A percentile compares a stretch with the other conserved stretches of the same genome.
phyloP scores from a whole-genome alignment of 2,797 vertebrate species.

The Epinephelus coioides region DNA sequence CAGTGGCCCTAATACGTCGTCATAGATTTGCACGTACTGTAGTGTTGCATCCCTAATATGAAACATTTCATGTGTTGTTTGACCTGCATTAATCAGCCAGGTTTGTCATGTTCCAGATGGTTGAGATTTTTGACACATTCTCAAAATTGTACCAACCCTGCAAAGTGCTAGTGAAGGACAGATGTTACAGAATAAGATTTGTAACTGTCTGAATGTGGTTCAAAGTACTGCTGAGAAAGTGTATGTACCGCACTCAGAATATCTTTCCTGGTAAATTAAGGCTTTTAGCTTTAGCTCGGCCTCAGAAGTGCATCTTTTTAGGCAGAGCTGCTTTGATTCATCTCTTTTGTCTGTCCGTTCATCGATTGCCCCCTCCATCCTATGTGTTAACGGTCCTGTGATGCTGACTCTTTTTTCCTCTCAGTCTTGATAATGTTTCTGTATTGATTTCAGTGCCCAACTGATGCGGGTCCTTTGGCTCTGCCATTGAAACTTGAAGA shows the following conservation, averaged over 20 bases:
- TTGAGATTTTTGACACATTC: neutral
- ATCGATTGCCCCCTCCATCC: constrained; percentile 57
- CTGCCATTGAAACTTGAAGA: constrained; percentile 35
- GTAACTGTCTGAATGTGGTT: neutral
- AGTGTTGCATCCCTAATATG: neutral
- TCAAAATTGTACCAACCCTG: neutral
- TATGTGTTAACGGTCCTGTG: constrained; percentile 39
- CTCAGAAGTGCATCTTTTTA: constrained; percentile 13
- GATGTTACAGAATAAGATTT: neutral
- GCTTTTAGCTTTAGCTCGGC: constrained; percentile 33
- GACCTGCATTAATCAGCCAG: neutral
- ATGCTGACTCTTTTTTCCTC: constrained; percentile 37
- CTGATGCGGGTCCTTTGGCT: constrained; percentile 21
- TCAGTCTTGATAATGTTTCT: constrained; percentile 59
- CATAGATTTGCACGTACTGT: neutral
- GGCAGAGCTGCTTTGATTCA: constrained; percentile 32
- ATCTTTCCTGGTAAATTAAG: constrained; percentile 26
- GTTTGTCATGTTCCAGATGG: neutral
- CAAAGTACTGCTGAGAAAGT: neutral
- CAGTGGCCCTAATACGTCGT: too few species aligned
- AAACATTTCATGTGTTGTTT: neutral
- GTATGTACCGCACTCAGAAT: neutral
- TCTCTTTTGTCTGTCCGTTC: constrained; percentile 41
- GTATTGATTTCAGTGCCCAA: constrained; percentile 57
- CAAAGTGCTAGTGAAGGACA: neutral